Evolutionary conservation across 1,140 invertebrate genomes (phyloP).

Genomic region (Drosophila nannoptera): DNA sequence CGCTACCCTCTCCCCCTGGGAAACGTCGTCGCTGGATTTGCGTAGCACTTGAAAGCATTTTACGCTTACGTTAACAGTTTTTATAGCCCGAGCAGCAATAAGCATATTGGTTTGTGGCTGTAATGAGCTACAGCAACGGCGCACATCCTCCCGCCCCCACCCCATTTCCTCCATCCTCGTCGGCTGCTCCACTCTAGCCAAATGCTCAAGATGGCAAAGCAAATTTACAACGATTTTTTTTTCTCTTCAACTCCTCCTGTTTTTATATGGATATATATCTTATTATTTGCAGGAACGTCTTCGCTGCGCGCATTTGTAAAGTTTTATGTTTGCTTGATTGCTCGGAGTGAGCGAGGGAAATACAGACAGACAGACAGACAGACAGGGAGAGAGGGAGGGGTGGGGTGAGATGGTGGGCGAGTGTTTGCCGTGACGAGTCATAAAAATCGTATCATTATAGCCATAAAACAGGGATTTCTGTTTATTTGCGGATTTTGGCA

Average conservation of each 20-base stretch:
- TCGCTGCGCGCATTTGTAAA: slow-evolving; percentile 63
- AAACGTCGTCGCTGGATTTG: slow-evolving; percentile 55
- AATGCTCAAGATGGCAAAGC: slow-evolving; percentile 44
- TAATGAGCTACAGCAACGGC: slow-evolving; percentile 60
- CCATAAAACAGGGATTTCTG: slow-evolving; percentile 71
- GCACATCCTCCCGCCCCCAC: slow-evolving; percentile 5
- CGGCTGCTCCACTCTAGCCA: neutral
- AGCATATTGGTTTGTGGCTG: slow-evolving; percentile 75
- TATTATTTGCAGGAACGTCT: slow-evolving; percentile 15
- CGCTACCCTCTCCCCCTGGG: slow-evolving; percentile 1
- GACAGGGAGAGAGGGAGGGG: neutral
- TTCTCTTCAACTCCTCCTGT: neutral
- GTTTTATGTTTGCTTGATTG: slow-evolving; percentile 76
- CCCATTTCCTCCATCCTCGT: neutral
- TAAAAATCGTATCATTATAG: slow-evolving; percentile 77
- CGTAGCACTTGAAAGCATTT: slow-evolving; percentile 75
- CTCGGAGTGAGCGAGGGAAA: slow-evolving; percentile 29
- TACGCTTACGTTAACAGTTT: slow-evolving; percentile 77
- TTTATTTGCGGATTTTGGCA: slow-evolving; percentile 68
- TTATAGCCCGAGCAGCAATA: slow-evolving; percentile 70
- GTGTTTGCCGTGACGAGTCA: slow-evolving; percentile 70
- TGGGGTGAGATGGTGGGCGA: slow-evolving; percentile 15
- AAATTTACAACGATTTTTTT: slow-evolving; percentile 60
- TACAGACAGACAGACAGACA: slow-evolving; percentile 27
- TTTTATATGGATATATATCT: slow-evolving; percentile 11